phyloP scores from a whole-genome alignment of 2,113 vertebrate genomes.

The Nothoprocta pentlandii region DNA sequence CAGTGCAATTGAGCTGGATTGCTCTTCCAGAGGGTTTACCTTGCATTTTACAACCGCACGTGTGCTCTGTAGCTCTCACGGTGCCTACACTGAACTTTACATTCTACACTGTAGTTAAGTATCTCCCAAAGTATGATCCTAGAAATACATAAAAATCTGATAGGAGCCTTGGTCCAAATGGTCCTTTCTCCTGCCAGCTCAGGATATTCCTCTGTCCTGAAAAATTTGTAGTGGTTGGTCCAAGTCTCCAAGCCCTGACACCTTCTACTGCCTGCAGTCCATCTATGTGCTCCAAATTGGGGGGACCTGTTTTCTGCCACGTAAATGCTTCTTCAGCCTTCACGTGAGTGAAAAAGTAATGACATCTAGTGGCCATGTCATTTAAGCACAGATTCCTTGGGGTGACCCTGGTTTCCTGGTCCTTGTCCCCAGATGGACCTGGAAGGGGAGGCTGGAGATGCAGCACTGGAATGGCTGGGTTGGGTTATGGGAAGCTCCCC shows the following conservation, averaged over 20 bases:
- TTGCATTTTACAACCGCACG: accelerated
- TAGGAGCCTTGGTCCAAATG: neutral
- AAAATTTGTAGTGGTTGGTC: neutral
- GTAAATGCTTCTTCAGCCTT: neutral
- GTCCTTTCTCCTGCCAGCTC: neutral
- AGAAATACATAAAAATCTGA: neutral
- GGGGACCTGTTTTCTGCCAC: neutral
- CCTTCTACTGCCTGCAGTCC: neutral
- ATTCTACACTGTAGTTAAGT: neutral
- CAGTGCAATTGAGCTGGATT: neutral
- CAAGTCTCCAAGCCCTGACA: neutral
- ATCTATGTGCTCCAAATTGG: accelerated
- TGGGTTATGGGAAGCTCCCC: neutral
- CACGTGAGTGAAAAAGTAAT: slow-evolving; percentile 58
- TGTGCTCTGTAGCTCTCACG: accelerated
- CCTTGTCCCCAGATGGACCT: neutral
- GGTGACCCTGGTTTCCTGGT: neutral
- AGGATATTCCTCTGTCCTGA: neutral
- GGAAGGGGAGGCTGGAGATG: neutral
- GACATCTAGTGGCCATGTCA: slow-evolving; percentile 68
- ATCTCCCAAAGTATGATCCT: neutral
- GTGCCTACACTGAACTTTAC: accelerated
- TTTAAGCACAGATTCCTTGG: neutral
- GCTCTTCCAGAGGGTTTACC: neutral
- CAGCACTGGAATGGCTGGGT: neutral